Evolutionary conservation across 2,888 invertebrate genomes (phyloP).

Genomic region (Spisula subtruncata): DNA sequence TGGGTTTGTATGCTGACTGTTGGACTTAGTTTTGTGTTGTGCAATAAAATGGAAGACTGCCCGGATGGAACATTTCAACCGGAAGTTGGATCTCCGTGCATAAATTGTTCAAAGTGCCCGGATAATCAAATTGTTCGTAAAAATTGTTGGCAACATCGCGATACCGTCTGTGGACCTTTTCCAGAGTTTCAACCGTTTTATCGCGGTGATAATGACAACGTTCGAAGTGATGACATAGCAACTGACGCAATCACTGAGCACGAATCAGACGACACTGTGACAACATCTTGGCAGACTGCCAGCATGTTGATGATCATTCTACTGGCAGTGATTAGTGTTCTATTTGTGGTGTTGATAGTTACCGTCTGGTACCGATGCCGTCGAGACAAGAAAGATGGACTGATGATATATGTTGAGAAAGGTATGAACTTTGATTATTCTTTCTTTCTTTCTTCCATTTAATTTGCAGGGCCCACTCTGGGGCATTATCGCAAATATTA

Average conservation of each 20-base stretch:
- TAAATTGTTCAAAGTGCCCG: slow-evolving; percentile 59
- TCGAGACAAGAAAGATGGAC: slow-evolving; percentile 55
- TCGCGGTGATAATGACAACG: slow-evolving; percentile 12
- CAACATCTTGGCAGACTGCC: slow-evolving; percentile 58
- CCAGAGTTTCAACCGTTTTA: slow-evolving; percentile 62
- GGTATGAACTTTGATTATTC: slow-evolving; percentile 40
- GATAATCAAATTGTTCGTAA: slow-evolving; percentile 65
- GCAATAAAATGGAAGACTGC: slow-evolving; percentile 48
- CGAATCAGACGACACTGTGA: slow-evolving; percentile 33
- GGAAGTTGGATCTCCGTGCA: slow-evolving; percentile 41
- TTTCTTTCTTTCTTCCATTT: neutral
- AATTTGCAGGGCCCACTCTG: too few species aligned
- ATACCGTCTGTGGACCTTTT: slow-evolving; percentile 67
- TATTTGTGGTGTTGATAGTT: slow-evolving; percentile 53
- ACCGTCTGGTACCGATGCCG: slow-evolving; percentile 59
- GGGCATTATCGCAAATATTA: too few species aligned
- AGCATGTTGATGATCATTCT: slow-evolving; percentile 62
- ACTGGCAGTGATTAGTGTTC: slow-evolving; percentile 52
- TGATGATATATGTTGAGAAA: slow-evolving; percentile 58
- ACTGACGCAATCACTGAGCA: slow-evolving; percentile 11
- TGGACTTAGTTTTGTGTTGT: neutral
- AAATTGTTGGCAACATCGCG: slow-evolving; percentile 58
- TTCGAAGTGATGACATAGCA: neutral
- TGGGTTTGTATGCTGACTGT: neutral
- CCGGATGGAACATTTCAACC: slow-evolving; percentile 54